Evolutionary conservation across 2,888 invertebrate species (phyloP), one percentile per base, ranked within the genome.

Genomic region (Blastobasis lacticolella): DNA sequence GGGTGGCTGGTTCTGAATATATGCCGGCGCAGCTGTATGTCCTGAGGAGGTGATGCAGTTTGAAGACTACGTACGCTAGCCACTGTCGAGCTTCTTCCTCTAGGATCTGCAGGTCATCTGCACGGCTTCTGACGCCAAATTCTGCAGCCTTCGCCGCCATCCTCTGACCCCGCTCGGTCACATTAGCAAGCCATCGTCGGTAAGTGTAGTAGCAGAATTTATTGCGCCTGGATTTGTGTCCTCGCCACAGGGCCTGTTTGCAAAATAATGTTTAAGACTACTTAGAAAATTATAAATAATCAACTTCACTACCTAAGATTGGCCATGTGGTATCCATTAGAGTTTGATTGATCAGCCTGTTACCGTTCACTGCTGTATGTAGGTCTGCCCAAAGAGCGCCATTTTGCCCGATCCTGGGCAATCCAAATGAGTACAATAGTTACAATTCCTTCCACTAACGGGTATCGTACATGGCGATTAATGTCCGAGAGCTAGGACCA

Each of bases 51-150:
- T 88, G 88, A 52, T 88, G 88, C 5, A 88, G 64, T 73, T 87
- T 88, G 56, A 85, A 88, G 5, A 87, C 81, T 3, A 88, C 81
- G 44, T 78, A 87, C 0, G 86, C 87, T 0, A 88, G 73, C 87
- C 87, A 87, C 49, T 81, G 73, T 4, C 81, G 67, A 0, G 87
- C 86, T 63, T 87, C 87, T 56, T 82, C 82, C 61, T 88, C 88
- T 49, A 88, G 64, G 38, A 83, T 81, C 51, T 67, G 73, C 6
- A 87, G 63, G 51, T 84, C 81, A 54, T 87, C 86, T 45, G 80
- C 81, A 63, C 81, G 67, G 53, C 84, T 87, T 57, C 78, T 72
- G 49, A 86, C 62, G 9, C 84, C 75, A 37, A 80, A 88, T 52
- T 87, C 84, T 4, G 73, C 74, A 6, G 83, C 84, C 70, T 86